Evolutionary conservation across 2,113 vertebrate genomes (phyloP).

Genomic region (Carlito syrichta): DNA sequence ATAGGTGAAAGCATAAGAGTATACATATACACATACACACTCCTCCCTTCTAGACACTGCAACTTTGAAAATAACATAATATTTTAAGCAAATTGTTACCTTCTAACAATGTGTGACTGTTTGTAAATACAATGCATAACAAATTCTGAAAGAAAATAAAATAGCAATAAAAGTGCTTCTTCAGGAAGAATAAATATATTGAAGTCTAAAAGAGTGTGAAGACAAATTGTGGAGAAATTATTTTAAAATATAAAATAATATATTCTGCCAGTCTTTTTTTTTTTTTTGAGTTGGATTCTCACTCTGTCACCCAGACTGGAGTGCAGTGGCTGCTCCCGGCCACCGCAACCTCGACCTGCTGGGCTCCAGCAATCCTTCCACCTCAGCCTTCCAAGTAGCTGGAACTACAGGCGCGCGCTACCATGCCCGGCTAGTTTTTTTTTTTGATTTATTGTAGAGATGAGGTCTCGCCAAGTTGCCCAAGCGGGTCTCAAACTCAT

Average conservation of each 20-base stretch:
- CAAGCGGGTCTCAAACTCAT: no score
- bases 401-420: no score
- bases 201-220: conserved; percentile 2
- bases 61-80: neutral
- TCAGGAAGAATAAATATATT: neutral
- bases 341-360: no score
- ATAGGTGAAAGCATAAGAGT: neutral
- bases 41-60: neutral
- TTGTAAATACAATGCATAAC: neutral
- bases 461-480: no score
- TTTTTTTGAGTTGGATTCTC: no score
- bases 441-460: no score
- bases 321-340: no score
- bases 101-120: neutral
- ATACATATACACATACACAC: neutral
- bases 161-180: neutral
- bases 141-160: neutral
- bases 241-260: neutral
- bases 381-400: no score
- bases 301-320: no score
- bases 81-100: neutral
- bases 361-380: no score
- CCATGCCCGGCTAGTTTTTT: no score
- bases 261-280: neutral
- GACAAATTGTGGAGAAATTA: conserved; percentile 23